Conservation (phyloP, 2,113 vertebrate species). For the Zosterops pallidus region DNA sequence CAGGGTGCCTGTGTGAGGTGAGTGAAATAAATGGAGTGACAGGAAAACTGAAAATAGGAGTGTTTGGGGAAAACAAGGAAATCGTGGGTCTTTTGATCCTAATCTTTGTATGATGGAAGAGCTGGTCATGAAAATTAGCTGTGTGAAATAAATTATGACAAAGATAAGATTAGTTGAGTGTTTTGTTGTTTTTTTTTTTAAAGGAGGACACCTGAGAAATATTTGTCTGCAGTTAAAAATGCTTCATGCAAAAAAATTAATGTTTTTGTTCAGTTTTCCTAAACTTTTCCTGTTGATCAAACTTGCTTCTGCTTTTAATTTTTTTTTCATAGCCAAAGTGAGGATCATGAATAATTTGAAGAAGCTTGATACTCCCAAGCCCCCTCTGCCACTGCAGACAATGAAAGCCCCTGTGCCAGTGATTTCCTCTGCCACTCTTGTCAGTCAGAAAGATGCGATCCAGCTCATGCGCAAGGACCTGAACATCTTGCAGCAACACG, state of each 20-base stretch:
- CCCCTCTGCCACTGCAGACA: constrained; percentile 73
- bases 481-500: constrained; percentile 83
- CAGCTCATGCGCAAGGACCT: constrained; percentile 83
- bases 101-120: not conserved
- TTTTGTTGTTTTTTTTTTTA: too few species aligned
- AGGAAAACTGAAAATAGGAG: not conserved
- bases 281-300: not conserved
- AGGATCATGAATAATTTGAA: constrained; percentile 86
- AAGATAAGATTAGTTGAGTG: not conserved
- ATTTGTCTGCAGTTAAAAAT: not conserved
- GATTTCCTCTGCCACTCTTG: constrained; percentile 76
- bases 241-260: not conserved
- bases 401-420: constrained; percentile 86
- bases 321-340: constrained; percentile 78
- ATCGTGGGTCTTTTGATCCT: not conserved
- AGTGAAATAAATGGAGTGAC: not conserved
- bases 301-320: not conserved
- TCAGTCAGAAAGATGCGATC: constrained; percentile 78
- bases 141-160: not conserved
- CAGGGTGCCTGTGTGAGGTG: not conserved
- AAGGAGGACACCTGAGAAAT: not conserved
- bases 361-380: constrained; percentile 83
- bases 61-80: not conserved
- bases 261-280: not conserved
- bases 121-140: not conserved